phyloP scores from a whole-genome alignment of 2,888 invertebrate genomes.

The Salticus scenicus region DNA sequence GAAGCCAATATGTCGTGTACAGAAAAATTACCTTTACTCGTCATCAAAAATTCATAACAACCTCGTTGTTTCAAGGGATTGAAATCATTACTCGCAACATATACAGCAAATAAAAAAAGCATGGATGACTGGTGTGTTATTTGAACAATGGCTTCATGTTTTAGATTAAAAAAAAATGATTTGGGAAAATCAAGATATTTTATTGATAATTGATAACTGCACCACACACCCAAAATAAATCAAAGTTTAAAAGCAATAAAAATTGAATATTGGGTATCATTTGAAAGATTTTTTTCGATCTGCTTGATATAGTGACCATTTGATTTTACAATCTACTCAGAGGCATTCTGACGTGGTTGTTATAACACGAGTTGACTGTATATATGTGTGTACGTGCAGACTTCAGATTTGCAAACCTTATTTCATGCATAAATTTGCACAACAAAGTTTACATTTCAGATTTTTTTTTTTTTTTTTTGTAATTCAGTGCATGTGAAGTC shows the following conservation, averaged over 20 bases:
- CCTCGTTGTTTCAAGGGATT: neutral
- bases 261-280: neutral
- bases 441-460: too few species aligned
- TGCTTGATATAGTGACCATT: too few species aligned
- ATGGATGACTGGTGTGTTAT: neutral
- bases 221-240: neutral
- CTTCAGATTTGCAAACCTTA: too few species aligned
- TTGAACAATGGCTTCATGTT: neutral
- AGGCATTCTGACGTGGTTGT: too few species aligned
- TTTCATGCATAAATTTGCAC: too few species aligned
- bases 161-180: neutral
- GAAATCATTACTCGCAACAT: neutral
- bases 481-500: too few species aligned
- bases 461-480: too few species aligned
- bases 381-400: too few species aligned
- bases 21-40: neutral
- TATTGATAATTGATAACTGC: neutral
- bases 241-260: neutral
- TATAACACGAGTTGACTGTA: too few species aligned
- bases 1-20: neutral
- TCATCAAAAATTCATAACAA: neutral
- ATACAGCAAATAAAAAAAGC: neutral
- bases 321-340: too few species aligned
- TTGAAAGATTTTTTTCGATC: too few species aligned
- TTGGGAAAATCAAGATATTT: neutral